Evolutionary conservation across 1,140 invertebrate genomes (phyloP).

Genomic region (Pararge aegeria): DNA sequence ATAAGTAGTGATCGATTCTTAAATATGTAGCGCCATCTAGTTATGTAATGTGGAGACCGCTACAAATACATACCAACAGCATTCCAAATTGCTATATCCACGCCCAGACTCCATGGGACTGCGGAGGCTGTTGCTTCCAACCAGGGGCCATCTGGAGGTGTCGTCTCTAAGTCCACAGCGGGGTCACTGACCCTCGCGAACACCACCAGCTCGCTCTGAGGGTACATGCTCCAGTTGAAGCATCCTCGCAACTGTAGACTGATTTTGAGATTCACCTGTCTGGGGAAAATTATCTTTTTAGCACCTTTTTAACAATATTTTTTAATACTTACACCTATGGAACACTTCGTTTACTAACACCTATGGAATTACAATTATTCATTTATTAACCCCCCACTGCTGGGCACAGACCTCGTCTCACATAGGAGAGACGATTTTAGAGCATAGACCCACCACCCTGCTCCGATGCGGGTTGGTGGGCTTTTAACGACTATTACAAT

Average conservation of each 20-base stretch:
- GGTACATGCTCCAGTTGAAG: slow-evolving; percentile 72
- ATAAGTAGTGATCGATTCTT: too few relatives aligned
- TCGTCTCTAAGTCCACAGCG: slow-evolving; percentile 65
- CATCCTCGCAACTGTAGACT: slow-evolving; percentile 55
- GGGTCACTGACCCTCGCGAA: slow-evolving; percentile 69
- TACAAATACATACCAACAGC: slow-evolving; percentile 69
- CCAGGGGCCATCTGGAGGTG: slow-evolving; percentile 70
- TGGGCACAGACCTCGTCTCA: too few relatives aligned
- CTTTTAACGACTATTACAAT: too few relatives aligned
- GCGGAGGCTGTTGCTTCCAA: slow-evolving; percentile 63
- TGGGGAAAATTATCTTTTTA: slow-evolving; percentile 31
- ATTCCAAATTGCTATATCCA: slow-evolving; percentile 74
- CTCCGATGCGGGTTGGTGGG: too few relatives aligned
- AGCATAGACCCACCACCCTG: too few relatives aligned
- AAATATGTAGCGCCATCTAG: too few relatives aligned
- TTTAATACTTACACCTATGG: too few relatives aligned
- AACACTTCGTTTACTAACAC: too few relatives aligned
- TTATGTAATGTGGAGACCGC: too few relatives aligned
- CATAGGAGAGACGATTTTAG: too few relatives aligned
- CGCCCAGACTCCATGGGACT: slow-evolving; percentile 68
- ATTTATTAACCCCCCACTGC: too few relatives aligned
- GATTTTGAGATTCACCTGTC: slow-evolving; percentile 75
- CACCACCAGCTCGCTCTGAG: slow-evolving; percentile 68
- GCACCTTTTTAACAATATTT: background rate
- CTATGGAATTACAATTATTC: too few relatives aligned